phyloP scores from a whole-genome alignment of 2,888 invertebrate species.

The Epinotia nisella region DNA sequence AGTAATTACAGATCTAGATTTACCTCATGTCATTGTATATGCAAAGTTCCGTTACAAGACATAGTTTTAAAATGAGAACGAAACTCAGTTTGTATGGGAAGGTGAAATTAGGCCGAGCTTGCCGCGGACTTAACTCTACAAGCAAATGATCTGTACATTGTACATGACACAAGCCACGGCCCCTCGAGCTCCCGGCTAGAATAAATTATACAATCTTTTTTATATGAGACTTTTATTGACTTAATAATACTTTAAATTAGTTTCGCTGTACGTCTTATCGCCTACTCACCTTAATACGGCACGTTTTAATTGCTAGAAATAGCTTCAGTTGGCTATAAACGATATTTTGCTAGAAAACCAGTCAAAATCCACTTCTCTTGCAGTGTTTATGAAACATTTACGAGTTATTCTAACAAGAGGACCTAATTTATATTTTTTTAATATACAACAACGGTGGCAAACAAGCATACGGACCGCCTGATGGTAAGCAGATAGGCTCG shows the following conservation, averaged over 20 bases:
- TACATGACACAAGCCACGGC: conserved; percentile 23
- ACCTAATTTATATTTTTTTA: too few relatives aligned
- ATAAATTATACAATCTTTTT: conserved; percentile 43
- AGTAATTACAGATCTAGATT: too few relatives aligned
- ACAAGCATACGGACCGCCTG: too few relatives aligned
- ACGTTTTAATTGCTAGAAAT: neutral
- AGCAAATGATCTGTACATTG: conserved; percentile 4
- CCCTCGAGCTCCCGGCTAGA: conserved; percentile 32
- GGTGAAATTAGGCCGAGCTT: too few relatives aligned
- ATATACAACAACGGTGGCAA: too few relatives aligned
- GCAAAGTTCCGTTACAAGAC: too few relatives aligned
- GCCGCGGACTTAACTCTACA: neutral
- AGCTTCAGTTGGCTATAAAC: neutral
- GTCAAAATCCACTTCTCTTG: neutral
- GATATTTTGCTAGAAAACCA: neutral
- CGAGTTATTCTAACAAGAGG: too few relatives aligned
- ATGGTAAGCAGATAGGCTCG: too few relatives aligned
- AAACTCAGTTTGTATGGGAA: too few relatives aligned
- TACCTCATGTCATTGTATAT: too few relatives aligned
- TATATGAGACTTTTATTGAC: conserved; percentile 27
- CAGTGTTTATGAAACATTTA: too few relatives aligned
- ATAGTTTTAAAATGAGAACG: too few relatives aligned
- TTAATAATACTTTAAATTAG: neutral
- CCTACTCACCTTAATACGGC: neutral
- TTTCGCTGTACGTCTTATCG: neutral